phyloP scores from a whole-genome alignment of 1,140 invertebrate species.

The Phenacoccus solenopsis region DNA sequence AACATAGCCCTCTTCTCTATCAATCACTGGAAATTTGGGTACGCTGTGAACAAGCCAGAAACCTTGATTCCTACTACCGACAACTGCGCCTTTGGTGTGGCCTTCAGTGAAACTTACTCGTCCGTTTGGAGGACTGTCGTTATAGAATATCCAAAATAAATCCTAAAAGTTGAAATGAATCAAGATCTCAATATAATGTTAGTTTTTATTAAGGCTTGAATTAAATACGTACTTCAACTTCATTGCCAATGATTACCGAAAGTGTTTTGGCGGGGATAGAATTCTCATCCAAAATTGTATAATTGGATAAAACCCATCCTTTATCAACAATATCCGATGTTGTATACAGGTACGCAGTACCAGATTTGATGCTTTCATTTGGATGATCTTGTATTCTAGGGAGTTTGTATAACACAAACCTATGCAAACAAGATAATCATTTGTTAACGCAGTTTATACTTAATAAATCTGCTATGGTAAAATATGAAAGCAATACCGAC shows the following conservation, averaged over 20 bases:
- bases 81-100: conserved; percentile 73
- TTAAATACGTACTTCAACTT: conserved; percentile 19
- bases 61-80: conserved; percentile 53
- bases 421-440: conserved; percentile 30
- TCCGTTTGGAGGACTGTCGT: conserved; percentile 61
- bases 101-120: conserved; percentile 37
- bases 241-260: conserved; percentile 39
- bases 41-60: conserved; percentile 88
- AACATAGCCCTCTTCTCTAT: conserved; percentile 40
- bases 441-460: background rate
- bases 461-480: background rate
- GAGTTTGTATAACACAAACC: conserved; percentile 75
- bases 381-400: conserved; percentile 47
- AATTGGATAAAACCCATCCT: conserved; percentile 54
- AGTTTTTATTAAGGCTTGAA: too few species aligned
- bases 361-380: conserved; percentile 43
- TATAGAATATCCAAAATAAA: conserved; percentile 56
- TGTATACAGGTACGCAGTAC: conserved; percentile 59
- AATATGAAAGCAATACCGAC: conserved; percentile 24
- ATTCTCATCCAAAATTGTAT: conserved; percentile 47
- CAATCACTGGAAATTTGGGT: conserved; percentile 57
- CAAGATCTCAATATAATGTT: conserved; percentile 6
- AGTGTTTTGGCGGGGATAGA: conserved; percentile 65
- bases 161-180: conserved; percentile 21
- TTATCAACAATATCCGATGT: conserved; percentile 41